phyloP scores from a whole-genome alignment of 2,888 invertebrate genomes.

The Macropis europaea region DNA sequence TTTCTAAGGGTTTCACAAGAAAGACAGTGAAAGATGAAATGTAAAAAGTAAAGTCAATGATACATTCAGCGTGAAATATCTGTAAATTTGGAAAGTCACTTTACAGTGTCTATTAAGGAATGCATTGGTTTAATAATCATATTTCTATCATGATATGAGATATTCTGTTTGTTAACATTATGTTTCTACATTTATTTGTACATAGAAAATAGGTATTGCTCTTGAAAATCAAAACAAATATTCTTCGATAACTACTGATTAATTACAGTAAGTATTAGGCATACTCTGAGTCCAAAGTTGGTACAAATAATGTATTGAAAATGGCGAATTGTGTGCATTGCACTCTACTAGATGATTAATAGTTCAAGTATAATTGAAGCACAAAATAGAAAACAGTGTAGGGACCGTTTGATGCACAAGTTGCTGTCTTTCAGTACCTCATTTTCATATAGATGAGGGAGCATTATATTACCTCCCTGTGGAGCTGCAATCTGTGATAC shows the following conservation, averaged over 20 bases:
- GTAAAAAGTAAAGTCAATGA: conserved; percentile 63
- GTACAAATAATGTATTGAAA: not conserved
- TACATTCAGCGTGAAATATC: not conserved
- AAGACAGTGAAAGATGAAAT: conserved; percentile 80
- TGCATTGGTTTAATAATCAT: not conserved
- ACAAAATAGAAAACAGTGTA: conserved; percentile 51
- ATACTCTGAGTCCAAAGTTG: not conserved
- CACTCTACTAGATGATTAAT: conserved; percentile 5
- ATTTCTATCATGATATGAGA: not conserved
- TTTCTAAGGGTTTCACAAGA: conserved; percentile 83
- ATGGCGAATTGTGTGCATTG: conserved; percentile 4
- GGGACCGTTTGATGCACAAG: conserved; percentile 45
- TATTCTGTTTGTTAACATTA: not conserved
- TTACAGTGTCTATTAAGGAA: conserved; percentile 2
- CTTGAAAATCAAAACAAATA: not conserved
- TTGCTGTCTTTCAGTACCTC: conserved; percentile 29
- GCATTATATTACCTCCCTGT: conserved; percentile 42
- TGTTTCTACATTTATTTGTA: conserved; percentile 26
- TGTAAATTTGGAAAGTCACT: conserved; percentile 21
- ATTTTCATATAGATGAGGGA: conserved; percentile 53
- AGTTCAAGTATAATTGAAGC: conserved; percentile 28
- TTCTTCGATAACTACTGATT: not conserved
- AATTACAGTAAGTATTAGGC: not conserved
- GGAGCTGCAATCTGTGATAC: conserved; percentile 66
- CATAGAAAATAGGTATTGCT: conserved; percentile 11